Evolutionary conservation across 2,797 vertebrate species (phyloP), one percentile per base, ranked within the genome.

Genomic region (Pristis pectinata): DNA sequence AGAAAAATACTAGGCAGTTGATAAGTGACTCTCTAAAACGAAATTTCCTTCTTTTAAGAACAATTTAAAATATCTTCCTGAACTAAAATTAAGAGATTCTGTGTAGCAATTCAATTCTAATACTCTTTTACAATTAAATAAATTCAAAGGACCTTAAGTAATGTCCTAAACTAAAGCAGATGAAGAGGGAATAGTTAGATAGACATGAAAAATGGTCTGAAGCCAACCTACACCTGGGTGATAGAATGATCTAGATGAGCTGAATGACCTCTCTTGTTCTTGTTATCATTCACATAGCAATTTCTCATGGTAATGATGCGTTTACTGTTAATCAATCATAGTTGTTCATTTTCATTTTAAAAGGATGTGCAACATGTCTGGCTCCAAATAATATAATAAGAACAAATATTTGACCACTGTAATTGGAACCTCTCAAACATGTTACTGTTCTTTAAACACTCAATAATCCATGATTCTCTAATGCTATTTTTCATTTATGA

Each of bases 241-340:
- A 67, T 10, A 64, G 87, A 67, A 67, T 91, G 87, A 67, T 41
- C 17, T 41, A 24, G 87, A 91, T 91, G 87, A 91, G 61, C 61
- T 91, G 77, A 79, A 79, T 79, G 77, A 17, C 37, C 37, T 79
- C 77, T 17, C 61, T 74, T 64, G n/a, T 34, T 87, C 56, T 87
- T 64, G 64, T 91, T 91, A 37, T 61, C 61, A 67, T 91, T 91
- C 67, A 91, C 15, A 34, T 37, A 64, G 87, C 87, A 91, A 91
- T 91, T 67, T 67, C 64, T 91, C 17, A 67, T 91, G 87, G 87
- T 91, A 91, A 91, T 91, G 61, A 22, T 91, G 59, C 87, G 91
- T 91, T 91, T 67, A 91, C 64, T 67, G n/a, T 37, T 91, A 91
- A 91, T 91, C 87, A 91, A 91, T 91, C 87, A 67, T 67, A 41